Percentiles rank a stretch among this genome's conserved stretches.
phyloP scores from a whole-genome alignment of 1,140 invertebrate genomes.

The Lordiphosa clarofinis region DNA sequence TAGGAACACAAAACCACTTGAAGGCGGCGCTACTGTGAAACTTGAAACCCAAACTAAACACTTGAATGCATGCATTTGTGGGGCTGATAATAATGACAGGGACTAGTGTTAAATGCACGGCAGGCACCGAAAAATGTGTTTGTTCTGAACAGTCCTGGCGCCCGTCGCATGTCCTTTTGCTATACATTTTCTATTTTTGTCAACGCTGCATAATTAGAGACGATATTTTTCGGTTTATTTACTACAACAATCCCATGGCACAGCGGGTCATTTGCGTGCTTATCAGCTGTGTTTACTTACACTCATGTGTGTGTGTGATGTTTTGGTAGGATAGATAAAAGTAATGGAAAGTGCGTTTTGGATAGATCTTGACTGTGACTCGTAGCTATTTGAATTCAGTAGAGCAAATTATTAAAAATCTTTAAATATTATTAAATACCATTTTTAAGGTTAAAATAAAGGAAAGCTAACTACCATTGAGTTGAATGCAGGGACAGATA shows the following conservation, averaged over 20 bases:
- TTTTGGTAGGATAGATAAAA: not conserved
- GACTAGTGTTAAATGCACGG: slow-evolving; percentile 62
- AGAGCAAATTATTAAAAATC: no score
- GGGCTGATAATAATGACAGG: slow-evolving; percentile 50
- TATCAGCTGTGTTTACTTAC: slow-evolving; percentile 43
- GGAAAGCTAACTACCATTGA: no score
- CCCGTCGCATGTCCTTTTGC: slow-evolving; percentile 20
- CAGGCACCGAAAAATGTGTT: slow-evolving; percentile 55
- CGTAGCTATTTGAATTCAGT: no score
- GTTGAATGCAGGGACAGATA: no score
- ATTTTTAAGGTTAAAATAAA: no score
- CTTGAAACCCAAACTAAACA: slow-evolving; percentile 50
- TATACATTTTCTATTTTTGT: slow-evolving; percentile 41
- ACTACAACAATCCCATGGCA: slow-evolving; percentile 26
- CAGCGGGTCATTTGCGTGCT: slow-evolving; percentile 27
- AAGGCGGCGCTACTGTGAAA: slow-evolving; percentile 57
- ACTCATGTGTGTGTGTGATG: slow-evolving; percentile 12
- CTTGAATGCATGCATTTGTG: slow-evolving; percentile 41
- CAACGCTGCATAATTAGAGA: slow-evolving; percentile 66
- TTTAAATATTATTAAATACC: no score
- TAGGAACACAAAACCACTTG: slow-evolving; percentile 28
- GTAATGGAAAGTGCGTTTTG: no score
- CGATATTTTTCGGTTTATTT: slow-evolving; percentile 44
- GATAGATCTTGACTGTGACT: no score
- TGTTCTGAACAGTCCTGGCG: slow-evolving; percentile 56